Percentiles rank a stretch among this genome's conserved stretches.
These are phyloP conservation scores for Chloroceryle amazona DNA, from an alignment of 2,797 vertebrate genomes.

Conservation along the genomic window DNA sequence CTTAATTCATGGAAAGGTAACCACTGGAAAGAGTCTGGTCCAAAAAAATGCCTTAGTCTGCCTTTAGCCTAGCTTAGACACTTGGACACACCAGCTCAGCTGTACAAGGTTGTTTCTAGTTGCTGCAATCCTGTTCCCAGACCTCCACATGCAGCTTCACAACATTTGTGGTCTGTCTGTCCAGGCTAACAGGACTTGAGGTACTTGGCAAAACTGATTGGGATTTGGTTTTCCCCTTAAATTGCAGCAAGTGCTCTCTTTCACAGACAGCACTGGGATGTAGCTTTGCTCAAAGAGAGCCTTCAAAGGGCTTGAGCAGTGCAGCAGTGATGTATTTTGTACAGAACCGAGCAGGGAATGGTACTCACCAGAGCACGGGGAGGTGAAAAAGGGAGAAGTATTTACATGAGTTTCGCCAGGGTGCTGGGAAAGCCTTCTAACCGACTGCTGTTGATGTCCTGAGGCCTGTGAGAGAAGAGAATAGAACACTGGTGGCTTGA, in stretches of 20 bases:
- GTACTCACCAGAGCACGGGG: not conserved
- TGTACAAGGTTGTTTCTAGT: not conserved
- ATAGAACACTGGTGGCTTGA: not conserved
- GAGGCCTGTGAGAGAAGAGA: constrained; percentile 25
- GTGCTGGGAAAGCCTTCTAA: constrained; percentile 25
- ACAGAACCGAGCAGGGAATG: not conserved
- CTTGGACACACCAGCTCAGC: accelerated
- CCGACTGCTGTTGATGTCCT: not conserved
- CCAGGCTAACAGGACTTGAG: not conserved
- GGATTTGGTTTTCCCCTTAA: not conserved
- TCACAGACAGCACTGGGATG: not conserved
- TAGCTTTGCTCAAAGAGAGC: not conserved
- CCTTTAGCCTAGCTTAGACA: not conserved
- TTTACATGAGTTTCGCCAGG: constrained; percentile 53
- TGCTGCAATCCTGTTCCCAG: not conserved
- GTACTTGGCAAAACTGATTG: not conserved
- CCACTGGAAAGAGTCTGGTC: not conserved
- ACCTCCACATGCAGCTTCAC: not conserved
- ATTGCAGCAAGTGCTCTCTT: not conserved
- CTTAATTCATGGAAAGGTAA: not conserved
- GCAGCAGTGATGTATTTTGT: not conserved
- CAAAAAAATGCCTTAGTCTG: not conserved
- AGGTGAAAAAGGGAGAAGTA: not conserved
- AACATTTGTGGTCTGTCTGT: not conserved
- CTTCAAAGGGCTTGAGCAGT: not conserved